Conservation (phyloP, 2,113 vertebrate species). For the Megaleporinus macrocephalus region DNA sequence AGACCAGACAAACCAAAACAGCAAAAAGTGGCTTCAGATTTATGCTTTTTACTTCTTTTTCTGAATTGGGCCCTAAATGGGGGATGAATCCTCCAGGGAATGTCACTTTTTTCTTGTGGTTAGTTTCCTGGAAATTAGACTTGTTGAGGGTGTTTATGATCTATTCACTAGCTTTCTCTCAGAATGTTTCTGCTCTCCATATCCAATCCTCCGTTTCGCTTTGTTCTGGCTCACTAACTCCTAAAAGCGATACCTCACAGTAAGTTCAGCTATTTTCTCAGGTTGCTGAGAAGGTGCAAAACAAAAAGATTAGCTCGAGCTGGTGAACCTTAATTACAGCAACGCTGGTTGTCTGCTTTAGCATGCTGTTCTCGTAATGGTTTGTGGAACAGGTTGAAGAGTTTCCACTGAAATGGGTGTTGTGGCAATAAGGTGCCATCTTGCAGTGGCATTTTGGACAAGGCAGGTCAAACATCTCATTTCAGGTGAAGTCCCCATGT, state of each 20-base stretch:
- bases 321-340: constrained; percentile 30
- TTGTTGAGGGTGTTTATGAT: background rate
- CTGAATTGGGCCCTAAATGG: constrained; percentile 10
- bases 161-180: constrained; percentile 11
- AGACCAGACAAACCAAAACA: too few relatives aligned
- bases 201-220: constrained; percentile 9
- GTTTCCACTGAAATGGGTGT: constrained; percentile 33
- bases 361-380: constrained; percentile 33
- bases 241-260: constrained; percentile 27
- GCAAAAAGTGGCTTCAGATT: background rate
- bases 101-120: background rate
- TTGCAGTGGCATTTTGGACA: constrained; percentile 17
- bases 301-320: constrained; percentile 37
- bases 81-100: background rate
- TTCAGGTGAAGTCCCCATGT: constrained; percentile 4
- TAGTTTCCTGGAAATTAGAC: constrained; percentile 3
- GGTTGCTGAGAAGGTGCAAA: constrained; percentile 15
- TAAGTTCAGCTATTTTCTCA: constrained; percentile 15
- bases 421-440: constrained; percentile 2
- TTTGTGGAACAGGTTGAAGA: constrained; percentile 32
- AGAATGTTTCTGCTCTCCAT: background rate
- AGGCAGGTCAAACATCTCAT: constrained; percentile 33
- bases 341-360: background rate
- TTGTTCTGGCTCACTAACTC: constrained; percentile 31
- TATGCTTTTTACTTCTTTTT: background rate